Evolutionary conservation across 2,797 vertebrate species (phyloP).

Genomic region (Anas flavirostris): DNA sequence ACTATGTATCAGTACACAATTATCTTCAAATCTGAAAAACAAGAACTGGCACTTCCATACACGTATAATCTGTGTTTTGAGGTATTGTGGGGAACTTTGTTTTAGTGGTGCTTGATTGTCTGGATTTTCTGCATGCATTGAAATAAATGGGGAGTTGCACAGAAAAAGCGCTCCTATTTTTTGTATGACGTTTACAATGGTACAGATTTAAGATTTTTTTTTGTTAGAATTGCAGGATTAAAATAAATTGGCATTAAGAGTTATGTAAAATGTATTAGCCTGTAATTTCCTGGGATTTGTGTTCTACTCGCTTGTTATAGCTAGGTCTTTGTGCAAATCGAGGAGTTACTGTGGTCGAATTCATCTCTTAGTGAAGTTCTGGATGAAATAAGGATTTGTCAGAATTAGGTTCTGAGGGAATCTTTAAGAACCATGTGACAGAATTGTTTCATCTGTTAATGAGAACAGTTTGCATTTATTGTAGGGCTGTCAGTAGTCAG

Average conservation of each 20-base stretch:
- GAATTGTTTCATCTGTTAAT: constrained; percentile 22
- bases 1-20: background rate
- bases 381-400: constrained; percentile 53
- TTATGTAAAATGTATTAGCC: constrained; percentile 81
- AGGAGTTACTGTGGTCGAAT: constrained; percentile 34
- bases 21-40: background rate
- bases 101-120: background rate
- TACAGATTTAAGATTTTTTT: background rate
- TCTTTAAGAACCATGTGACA: background rate
- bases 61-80: background rate
- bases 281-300: constrained; percentile 80
- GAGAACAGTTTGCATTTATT: constrained; percentile 12
- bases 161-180: background rate
- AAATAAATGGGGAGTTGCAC: background rate
- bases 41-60: background rate
- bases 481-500: background rate
- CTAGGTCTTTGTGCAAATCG: constrained; percentile 12
- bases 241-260: constrained; percentile 66
- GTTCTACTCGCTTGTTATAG: constrained; percentile 45
- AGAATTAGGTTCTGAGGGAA: constrained; percentile 35
- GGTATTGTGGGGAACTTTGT: constrained; percentile 6
- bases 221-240: constrained; percentile 73
- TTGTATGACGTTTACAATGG: background rate
- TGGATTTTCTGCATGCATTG: background rate
- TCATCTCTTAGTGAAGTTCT: constrained; percentile 27